Evolutionary conservation across 2,888 invertebrate genomes (phyloP).

Genomic region (Caenorhabditis sulstoni): DNA sequence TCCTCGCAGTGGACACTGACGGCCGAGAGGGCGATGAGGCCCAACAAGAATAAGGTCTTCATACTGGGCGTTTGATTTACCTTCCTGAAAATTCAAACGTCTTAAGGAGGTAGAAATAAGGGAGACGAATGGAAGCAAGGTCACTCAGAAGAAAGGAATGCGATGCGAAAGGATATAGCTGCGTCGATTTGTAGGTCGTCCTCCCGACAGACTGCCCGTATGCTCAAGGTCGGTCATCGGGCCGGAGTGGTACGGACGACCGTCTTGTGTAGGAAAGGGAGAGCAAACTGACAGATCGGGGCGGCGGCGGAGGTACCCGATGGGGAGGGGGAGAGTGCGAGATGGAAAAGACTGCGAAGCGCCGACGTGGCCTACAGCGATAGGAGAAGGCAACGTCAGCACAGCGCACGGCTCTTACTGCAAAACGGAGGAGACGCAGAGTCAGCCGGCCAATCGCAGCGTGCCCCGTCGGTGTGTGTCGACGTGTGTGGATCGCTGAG

Average conservation of each 20-base stretch:
- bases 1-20: conserved; percentile 69
- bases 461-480: conserved; percentile 28
- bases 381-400: conserved; percentile 56
- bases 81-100: conserved; percentile 25
- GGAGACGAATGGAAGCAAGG: conserved; percentile 20
- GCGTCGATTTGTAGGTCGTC: conserved; percentile 35
- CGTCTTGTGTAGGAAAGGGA: conserved; percentile 26
- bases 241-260: conserved; percentile 47
- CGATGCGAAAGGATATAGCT: conserved; percentile 29
- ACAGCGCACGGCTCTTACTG: conserved; percentile 38
- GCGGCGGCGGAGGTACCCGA: conserved; percentile 7
- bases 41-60: conserved; percentile 74
- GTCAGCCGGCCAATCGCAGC: conserved; percentile 50
- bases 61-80: conserved; percentile 63
- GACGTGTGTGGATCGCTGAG: conserved; percentile 14
- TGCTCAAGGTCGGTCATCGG: conserved; percentile 47
- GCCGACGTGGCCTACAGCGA: conserved; percentile 54
- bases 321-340: conserved; percentile 8
- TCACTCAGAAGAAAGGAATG: conserved; percentile 28
- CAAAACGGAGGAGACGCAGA: conserved; percentile 38
- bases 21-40: conserved; percentile 71
- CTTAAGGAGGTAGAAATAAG: not conserved
- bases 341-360: conserved; percentile 32
- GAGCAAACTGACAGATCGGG: conserved; percentile 48
- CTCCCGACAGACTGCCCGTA: conserved; percentile 42